Evolutionary conservation across 64 coral and sea anemone genomes (phyloP), one percentile per base, ranked within the genome.

Genomic region (Porites australiensis): DNA sequence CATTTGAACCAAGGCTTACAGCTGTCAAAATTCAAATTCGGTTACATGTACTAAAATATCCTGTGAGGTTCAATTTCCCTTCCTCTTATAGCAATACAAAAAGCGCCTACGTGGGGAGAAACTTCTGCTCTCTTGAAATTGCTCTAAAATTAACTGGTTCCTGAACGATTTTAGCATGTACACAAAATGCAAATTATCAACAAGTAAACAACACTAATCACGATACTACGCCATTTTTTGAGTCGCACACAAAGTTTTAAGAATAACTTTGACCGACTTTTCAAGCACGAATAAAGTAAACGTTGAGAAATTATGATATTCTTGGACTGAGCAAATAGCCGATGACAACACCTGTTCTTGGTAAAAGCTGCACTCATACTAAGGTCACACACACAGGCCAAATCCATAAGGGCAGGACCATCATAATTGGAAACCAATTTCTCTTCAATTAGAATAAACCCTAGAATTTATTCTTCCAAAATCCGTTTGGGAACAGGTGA

Each of bases 401-500:
- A 12, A 68, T 66, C 44, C 18, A 11, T 3, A 50, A 64, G 18
- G 63, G 61, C 6, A 14, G 64, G 64, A 68, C 62, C 14, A 84
- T 19, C 47, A 21, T 68, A 84, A 67, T 69, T 84, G 59, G 45
- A 84, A 22, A 84, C 43, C 19, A 84, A 84, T 84, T 84, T 84
- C 63, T 51, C 44, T 22, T 18, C 61, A 84, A 84, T 84, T 84
- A 84, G 37, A 50, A 81, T 2, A 48, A 46, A 16, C 46, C 45
- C 51, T 21, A 2, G 44, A 19, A 50, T 20, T 9, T 68, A 13
- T 51, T 69, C 64, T 45, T 65, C 20, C 27, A 47, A 84, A 84
- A 64, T 50, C 63, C 81, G 46, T 84, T 65, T 64, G 63, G n/a
- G n/a, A 63, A 65, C 81, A 84, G 81, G 81, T 84, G 81, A 4